Evolutionary conservation across 2,113 vertebrate genomes (phyloP).

Genomic region (Periophthalmodon schlosseri): DNA sequence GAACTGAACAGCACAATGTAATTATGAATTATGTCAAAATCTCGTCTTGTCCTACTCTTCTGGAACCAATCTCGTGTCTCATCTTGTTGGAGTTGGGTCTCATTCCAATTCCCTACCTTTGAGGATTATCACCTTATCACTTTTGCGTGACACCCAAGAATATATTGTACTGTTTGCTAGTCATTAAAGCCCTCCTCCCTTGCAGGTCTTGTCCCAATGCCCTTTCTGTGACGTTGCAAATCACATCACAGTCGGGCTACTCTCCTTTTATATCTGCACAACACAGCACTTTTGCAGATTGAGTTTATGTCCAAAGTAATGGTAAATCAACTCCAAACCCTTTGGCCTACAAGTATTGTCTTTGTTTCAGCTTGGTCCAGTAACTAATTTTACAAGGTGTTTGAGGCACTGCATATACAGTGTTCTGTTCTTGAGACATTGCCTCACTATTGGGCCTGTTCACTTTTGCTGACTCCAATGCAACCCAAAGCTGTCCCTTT

Average conservation of each 20-base stretch:
- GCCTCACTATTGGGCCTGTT: slow-evolving; percentile 37
- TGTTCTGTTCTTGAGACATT: slow-evolving; percentile 7
- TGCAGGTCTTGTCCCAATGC: slow-evolving; percentile 11
- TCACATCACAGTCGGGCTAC: slow-evolving; percentile 15
- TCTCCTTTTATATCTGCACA: slow-evolving; percentile 35
- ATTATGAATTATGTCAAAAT: too few relatives aligned
- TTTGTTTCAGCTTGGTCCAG: not conserved
- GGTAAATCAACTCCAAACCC: slow-evolving; percentile 28
- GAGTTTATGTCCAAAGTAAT: slow-evolving; percentile 57
- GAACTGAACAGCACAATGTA: too few relatives aligned
- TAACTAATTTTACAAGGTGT: not conserved
- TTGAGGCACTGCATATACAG: not conserved
- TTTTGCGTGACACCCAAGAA: slow-evolving; percentile 8
- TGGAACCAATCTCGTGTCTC: not conserved
- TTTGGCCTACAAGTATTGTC: not conserved
- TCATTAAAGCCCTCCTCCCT: slow-evolving; percentile 19
- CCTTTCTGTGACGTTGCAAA: slow-evolving; percentile 38
- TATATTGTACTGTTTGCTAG: slow-evolving; percentile 10
- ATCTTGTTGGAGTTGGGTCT: not conserved
- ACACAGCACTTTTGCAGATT: slow-evolving; percentile 48
- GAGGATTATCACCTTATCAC: not conserved
- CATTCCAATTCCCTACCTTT: too few relatives aligned
- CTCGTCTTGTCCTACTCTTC: too few relatives aligned
- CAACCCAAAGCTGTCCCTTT: slow-evolving; percentile 39
- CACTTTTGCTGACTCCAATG: slow-evolving; percentile 54